phyloP scores from a whole-genome alignment of 2,888 invertebrate species.

The Agelastica alni region DNA sequence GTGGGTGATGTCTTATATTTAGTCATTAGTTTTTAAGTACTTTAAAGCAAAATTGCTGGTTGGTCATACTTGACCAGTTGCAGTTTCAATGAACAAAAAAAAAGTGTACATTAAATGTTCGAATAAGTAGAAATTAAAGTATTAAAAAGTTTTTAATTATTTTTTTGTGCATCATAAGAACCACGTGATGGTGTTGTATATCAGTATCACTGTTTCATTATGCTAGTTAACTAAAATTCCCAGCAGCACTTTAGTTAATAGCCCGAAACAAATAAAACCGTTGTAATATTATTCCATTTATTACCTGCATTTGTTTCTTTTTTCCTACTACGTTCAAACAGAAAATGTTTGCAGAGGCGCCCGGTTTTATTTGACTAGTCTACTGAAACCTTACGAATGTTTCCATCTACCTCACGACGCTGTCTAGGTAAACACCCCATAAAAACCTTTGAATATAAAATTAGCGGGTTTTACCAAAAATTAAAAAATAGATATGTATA shows the following conservation, averaged over 20 bases:
- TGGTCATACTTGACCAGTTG: too few species aligned
- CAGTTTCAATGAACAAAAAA: too few species aligned
- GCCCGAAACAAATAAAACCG: slow-evolving; percentile 35
- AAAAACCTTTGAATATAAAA: slow-evolving; percentile 28
- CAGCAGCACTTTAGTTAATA: slow-evolving; percentile 4
- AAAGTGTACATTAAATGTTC: too few species aligned
- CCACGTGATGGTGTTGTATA: too few species aligned
- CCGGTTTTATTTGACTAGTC: slow-evolving; percentile 26
- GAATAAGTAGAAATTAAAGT: too few species aligned
- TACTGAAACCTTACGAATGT: slow-evolving; percentile 4
- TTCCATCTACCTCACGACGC: background rate
- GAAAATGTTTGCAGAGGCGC: slow-evolving; percentile 25
- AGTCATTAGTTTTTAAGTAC: too few species aligned
- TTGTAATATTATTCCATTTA: slow-evolving; percentile 25
- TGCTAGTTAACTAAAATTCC: background rate
- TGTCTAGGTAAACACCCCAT: slow-evolving; percentile 18
- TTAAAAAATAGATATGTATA: slow-evolving; percentile 11
- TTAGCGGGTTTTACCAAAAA: slow-evolving; percentile 23
- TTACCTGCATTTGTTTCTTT: slow-evolving; percentile 16
- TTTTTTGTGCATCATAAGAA: too few species aligned
- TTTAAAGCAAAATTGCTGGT: too few species aligned
- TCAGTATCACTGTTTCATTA: background rate
- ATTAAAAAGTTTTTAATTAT: too few species aligned
- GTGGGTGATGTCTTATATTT: too few species aligned
- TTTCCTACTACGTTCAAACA: slow-evolving; percentile 18